Evolutionary conservation across 2,888 invertebrate genomes (phyloP).

Genomic region (Blomia tropicalis): DNA sequence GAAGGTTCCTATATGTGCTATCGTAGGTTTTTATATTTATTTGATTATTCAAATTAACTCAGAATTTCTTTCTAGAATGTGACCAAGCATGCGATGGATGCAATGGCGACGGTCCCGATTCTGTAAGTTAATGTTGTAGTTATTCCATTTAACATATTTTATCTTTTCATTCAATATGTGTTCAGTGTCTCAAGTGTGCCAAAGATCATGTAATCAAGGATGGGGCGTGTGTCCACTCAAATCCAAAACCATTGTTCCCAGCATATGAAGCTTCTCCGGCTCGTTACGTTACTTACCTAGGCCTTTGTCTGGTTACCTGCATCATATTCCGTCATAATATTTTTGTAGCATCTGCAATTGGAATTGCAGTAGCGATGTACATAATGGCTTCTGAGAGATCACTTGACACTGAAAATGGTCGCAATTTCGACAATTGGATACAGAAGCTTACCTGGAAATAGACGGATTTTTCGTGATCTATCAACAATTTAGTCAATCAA

Average conservation of each 20-base stretch:
- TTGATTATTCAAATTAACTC: not conserved
- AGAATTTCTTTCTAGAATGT: slow-evolving; percentile 43
- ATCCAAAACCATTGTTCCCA: slow-evolving; percentile 11
- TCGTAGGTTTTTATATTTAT: slow-evolving; percentile 34
- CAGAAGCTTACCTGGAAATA: not conserved
- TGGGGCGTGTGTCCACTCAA: slow-evolving; percentile 51
- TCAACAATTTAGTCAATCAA: not conserved
- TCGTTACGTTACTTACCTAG: slow-evolving; percentile 66
- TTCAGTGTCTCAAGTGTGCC: slow-evolving; percentile 64
- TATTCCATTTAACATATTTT: not conserved
- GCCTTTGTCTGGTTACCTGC: slow-evolving; percentile 63
- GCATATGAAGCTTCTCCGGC: slow-evolving; percentile 37
- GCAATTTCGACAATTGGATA: not conserved
- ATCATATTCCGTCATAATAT: slow-evolving; percentile 68
- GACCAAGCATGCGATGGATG: slow-evolving; percentile 69
- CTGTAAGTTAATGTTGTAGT: slow-evolving; percentile 2
- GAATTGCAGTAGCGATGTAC: slow-evolving; percentile 60
- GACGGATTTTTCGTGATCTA: not conserved
- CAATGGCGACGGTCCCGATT: slow-evolving; percentile 70
- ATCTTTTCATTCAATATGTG: not conserved
- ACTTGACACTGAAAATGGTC: slow-evolving; percentile 10
- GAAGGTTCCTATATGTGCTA: slow-evolving; percentile 66
- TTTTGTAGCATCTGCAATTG: slow-evolving; percentile 57
- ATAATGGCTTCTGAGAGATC: slow-evolving; percentile 57
- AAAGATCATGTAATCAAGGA: slow-evolving; percentile 49